Base-by-base conservation (phyloP, 2,797 vertebrate species). In the Coregonus suidteri region DNA sequence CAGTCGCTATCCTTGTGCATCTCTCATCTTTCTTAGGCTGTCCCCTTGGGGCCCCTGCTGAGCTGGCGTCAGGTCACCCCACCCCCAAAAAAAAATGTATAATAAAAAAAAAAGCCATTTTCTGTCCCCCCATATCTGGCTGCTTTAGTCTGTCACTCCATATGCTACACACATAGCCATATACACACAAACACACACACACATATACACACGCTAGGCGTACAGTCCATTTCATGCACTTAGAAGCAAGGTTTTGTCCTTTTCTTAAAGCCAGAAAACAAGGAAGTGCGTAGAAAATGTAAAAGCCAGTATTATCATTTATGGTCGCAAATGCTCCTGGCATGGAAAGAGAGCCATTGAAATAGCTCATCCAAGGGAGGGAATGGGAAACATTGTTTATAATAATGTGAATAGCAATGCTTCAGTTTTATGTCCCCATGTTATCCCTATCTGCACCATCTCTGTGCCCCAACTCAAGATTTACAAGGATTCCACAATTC, bases 21-120 rank as follows among this genome's bases (percentile, higher is more conserved):
- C 89, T 88, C 85, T 81, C 85, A 79, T 90, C 81, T 88, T 84
- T 90, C 83, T 81, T 66, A 81, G 82, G 77, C 82, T 86, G 82
- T 90, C 86, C 84, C 86, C 85, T 81, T 78, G 47, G 83, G 87
- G 79, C 80, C 78, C 11, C 91, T 93, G 94, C 93, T 93, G 93
- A 94, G 93, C 95, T 94, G 94, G 93, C 87, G 84, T 92, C 83
- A 82, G 94, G 95, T 95, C 95, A 94, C 88, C 93, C 93, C 92
- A 76, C 75, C 82, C 70, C 72, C 20, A 59, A 56, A 35, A 41
- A 68, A 68, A 18, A 6, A 9, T 20, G 35, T 34, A 56, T 37
- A 25, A 41, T 30, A 47, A 34, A 30, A 68, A 34, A 30, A 68
- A 76, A 82, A 77, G 79, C 51, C 76, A 81, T 75, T 82, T 81